Conservation (phyloP, 1,140 invertebrate species). For the Matsumurasca onukii region DNA sequence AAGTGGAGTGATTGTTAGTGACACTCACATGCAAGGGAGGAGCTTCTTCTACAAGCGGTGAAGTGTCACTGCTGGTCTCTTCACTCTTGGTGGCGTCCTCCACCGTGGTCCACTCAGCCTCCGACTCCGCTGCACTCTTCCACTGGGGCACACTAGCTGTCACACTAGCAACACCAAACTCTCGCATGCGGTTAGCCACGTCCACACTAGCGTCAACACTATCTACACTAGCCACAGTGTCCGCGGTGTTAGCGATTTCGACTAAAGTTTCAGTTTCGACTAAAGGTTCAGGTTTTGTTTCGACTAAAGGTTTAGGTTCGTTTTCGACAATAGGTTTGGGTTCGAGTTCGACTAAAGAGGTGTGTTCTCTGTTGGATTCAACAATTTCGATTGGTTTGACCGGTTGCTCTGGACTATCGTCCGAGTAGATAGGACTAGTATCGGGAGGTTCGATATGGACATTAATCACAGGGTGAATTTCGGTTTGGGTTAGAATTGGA, state of each 20-base stretch:
- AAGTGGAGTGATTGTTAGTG: too few relatives aligned
- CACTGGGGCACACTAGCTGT: not conserved
- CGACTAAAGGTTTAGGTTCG: not conserved
- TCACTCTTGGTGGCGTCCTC: constrained; percentile 34
- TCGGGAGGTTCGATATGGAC: constrained; percentile 17
- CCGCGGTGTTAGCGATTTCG: too few relatives aligned
- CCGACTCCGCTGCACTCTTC: not conserved
- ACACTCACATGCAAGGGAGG: constrained; percentile 19
- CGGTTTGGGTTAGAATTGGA: too few relatives aligned
- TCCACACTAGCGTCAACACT: constrained; percentile 7
- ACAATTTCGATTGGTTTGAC: not conserved
- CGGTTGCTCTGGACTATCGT: not conserved
- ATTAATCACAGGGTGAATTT: too few relatives aligned
- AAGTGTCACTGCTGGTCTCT: not conserved
- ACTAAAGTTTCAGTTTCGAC: not conserved
- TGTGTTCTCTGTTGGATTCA: not conserved
- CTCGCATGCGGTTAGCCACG: constrained; percentile 4
- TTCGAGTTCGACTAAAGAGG: not conserved
- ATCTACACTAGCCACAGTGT: not conserved
- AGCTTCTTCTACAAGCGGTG: not conserved
- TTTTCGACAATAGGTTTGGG: not conserved
- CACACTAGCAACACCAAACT: not conserved
- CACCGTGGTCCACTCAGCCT: constrained; percentile 36
- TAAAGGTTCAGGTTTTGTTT: not conserved
- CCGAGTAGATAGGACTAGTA: not conserved